A percentile compares a stretch with the other conserved stretches of the same genome.
Evolutionary conservation across 2,888 invertebrate genomes (phyloP).

Genomic region (Xylota segnis): DNA sequence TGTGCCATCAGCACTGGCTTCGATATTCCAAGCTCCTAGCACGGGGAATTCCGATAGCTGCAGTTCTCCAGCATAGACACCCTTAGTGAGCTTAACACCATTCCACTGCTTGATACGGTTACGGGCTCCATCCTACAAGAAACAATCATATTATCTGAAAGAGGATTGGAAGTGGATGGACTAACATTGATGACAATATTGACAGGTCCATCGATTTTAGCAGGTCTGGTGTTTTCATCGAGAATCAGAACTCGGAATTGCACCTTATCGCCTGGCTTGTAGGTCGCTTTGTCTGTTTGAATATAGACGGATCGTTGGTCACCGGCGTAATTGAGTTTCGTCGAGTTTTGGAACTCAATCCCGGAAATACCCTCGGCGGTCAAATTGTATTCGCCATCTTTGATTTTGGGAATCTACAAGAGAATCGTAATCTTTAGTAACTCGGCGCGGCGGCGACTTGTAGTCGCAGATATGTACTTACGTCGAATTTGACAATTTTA

Average conservation of each 20-base stretch:
- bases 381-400: slow-evolving; percentile 80
- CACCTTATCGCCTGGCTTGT: slow-evolving; percentile 93
- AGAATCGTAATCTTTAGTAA: not conserved
- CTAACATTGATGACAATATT: slow-evolving; percentile 79
- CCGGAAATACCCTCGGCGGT: slow-evolving; percentile 87
- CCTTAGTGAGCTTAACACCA: slow-evolving; percentile 88
- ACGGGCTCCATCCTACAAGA: slow-evolving; percentile 88
- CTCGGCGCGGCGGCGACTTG: not conserved
- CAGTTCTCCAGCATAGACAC: slow-evolving; percentile 91
- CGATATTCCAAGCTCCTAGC: slow-evolving; percentile 94
- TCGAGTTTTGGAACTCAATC: slow-evolving; percentile 90
- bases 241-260: slow-evolving; percentile 90
- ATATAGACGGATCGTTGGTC: slow-evolving; percentile 91
- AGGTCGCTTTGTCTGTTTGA: slow-evolving; percentile 96
- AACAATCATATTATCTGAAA: not conserved
- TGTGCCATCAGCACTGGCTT: slow-evolving; percentile 86
- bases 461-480: slow-evolving; percentile 81
- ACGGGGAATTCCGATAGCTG: slow-evolving; percentile 92
- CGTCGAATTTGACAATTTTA: slow-evolving; percentile 89
- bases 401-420: slow-evolving; percentile 78
- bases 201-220: slow-evolving; percentile 80
- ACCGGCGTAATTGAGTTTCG: slow-evolving; percentile 89
- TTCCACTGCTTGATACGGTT: slow-evolving; percentile 94
- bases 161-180: not conserved
- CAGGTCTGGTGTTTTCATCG: slow-evolving; percentile 90